Conservation (phyloP, 2,797 vertebrate genomes). For the Cuniculus paca region DNA sequence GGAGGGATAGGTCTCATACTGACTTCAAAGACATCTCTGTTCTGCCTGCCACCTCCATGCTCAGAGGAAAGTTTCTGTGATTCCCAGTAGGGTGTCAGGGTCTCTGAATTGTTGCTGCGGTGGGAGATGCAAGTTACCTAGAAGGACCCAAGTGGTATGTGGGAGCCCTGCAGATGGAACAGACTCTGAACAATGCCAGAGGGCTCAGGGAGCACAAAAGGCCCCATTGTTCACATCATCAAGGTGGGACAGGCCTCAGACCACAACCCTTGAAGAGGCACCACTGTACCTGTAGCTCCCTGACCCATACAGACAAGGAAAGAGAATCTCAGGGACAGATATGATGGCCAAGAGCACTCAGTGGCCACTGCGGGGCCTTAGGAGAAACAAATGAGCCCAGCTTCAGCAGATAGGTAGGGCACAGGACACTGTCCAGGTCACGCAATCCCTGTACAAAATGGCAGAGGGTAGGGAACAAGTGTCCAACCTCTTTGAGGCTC, state of each 20-base stretch:
- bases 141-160: background rate
- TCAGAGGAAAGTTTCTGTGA: no score
- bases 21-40: background rate
- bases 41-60: background rate
- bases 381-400: background rate
- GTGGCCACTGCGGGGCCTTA: background rate
- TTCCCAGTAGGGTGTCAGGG: background rate
- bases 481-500: background rate
- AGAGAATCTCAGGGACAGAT: background rate
- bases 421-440: no score
- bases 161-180: background rate
- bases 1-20: background rate
- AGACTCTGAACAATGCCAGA: background rate
- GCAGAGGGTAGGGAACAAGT: fast-evolving
- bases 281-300: background rate
- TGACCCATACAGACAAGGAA: background rate
- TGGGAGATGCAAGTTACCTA: background rate
- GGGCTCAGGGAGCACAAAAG: background rate
- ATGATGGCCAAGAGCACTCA: background rate
- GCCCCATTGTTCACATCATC: background rate
- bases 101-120: background rate
- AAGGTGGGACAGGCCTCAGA: background rate
- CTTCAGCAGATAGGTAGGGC: fast-evolving
- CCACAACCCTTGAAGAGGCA: background rate
- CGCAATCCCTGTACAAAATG: background rate